Conservation (phyloP, 2,888 invertebrate genomes). For the Metopia argyrocephala region DNA sequence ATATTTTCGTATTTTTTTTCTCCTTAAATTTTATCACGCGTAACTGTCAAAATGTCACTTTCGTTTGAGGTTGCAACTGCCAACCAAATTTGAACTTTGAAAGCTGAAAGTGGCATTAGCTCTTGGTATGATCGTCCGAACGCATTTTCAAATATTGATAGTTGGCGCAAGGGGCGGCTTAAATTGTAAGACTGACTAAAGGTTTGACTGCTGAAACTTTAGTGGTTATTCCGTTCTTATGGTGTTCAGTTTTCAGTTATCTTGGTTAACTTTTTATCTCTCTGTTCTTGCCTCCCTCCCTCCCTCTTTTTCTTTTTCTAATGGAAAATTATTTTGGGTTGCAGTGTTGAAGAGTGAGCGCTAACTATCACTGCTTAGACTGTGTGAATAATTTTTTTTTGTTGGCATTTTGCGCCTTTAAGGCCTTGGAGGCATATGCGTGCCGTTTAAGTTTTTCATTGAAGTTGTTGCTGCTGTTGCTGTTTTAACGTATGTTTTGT, state of each 20-base stretch:
- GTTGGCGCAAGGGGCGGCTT: background rate
- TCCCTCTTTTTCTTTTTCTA: too few relatives aligned
- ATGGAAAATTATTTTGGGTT: constrained; percentile 27
- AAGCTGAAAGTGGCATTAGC: too few relatives aligned
- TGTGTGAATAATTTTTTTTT: too few relatives aligned
- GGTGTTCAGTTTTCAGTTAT: too few relatives aligned
- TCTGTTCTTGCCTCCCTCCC: too few relatives aligned
- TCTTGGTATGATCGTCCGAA: background rate
- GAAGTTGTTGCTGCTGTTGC: too few relatives aligned
- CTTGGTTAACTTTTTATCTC: background rate
- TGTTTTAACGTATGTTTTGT: constrained; percentile 61
- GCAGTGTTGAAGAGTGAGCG: background rate
- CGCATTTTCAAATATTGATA: constrained; percentile 33
- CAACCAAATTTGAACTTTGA: constrained; percentile 30
- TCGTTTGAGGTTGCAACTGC: constrained; percentile 46
- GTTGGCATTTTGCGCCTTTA: background rate
- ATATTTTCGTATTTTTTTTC: too few relatives aligned
- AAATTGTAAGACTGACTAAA: background rate
- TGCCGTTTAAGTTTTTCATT: constrained; percentile 42
- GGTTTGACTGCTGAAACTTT: constrained; percentile 40
- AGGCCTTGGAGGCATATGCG: constrained; percentile 46
- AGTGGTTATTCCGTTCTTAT: background rate
- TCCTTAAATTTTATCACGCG: constrained; percentile 58
- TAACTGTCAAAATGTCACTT: constrained; percentile 64
- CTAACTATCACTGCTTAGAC: constrained; percentile 9